A percentile compares a stretch with the other conserved stretches of the same genome.
Conservation (phyloP, 2,888 invertebrate species). For the Anagyrus pseudococci region DNA sequence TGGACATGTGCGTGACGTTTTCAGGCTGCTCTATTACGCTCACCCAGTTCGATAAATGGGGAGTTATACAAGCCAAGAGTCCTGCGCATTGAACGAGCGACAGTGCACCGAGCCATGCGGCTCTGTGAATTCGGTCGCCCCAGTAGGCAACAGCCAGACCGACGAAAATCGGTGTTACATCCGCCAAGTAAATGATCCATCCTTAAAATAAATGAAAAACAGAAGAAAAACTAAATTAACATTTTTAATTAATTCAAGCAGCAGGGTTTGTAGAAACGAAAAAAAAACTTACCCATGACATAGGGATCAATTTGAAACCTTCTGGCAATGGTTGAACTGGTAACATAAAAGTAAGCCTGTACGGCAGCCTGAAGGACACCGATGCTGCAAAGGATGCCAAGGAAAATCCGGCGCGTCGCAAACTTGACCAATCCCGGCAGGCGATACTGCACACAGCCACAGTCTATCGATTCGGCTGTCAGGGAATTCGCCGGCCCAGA, state of each 20-base stretch:
- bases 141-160: constrained; percentile 67
- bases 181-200: constrained; percentile 67
- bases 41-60: constrained; percentile 63
- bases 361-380: constrained; percentile 54
- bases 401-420: constrained; percentile 54
- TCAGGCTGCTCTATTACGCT: constrained; percentile 45
- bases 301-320: constrained; percentile 53
- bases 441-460: constrained; percentile 54
- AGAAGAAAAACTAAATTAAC: neutral
- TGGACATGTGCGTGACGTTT: constrained; percentile 48
- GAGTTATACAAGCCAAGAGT: constrained; percentile 65
- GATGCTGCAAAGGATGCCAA: constrained; percentile 52
- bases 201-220: too few species aligned
- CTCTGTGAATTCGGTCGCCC: constrained; percentile 68
- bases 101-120: constrained; percentile 67
- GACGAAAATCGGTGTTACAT: constrained; percentile 65
- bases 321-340: constrained; percentile 53
- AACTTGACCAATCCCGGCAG: constrained; percentile 55
- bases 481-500: constrained; percentile 57
- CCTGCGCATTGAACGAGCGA: constrained; percentile 65
- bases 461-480: constrained; percentile 55
- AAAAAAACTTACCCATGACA: constrained; percentile 48
- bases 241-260: constrained; percentile 1
- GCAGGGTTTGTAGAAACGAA: neutral
- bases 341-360: constrained; percentile 50